Base-by-base conservation (phyloP, 2,888 invertebrate genomes). In the Heliconius hortense region DNA sequence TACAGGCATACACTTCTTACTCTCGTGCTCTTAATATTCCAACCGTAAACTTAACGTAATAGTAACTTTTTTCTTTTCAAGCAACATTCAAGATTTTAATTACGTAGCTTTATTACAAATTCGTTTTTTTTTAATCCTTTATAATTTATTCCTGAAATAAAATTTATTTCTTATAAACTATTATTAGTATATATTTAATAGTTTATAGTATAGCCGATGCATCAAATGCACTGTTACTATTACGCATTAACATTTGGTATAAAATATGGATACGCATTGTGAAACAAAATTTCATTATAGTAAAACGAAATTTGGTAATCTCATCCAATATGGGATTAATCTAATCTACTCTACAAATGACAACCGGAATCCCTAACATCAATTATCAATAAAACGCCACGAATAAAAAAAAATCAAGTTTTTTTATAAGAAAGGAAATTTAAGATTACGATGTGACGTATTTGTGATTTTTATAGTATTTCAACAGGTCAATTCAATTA, bases 311-410 rank as follows among this genome's bases (percentile, higher is more conserved):
- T 88, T 88, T 84, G 80, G 84, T 88, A 85, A 88, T 85, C 85
- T 85, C 83, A 85, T 81, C 87, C 85, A 88, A 88, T 88, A 90
- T 85, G 80, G 86, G 88, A 90, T 90, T 89, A 89, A 77, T 28
- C 66, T 76, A 77, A 77, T 78, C 76, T 66, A 43, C 70, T 60
- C 43, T n/a, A 71, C 63, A 66, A 69, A 69, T 63, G 63, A 74
- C 62, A 74, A 48, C 53, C 26, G 56, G 63, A 70, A 70, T 63
- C 26, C 69, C 70, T 28, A 43, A 53, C 21, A 63, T 56, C 63
- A 26, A 70, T 64, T 74, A 69, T 28, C 48, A 53, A 39, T 63
- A 64, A 56, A 70, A 64, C 39, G n/a, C 26, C 26, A 63, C 26
- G 63, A 62, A 63, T 60, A 53, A 69, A 74, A 67, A 28, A 15